Evolutionary conservation across 2,888 invertebrate species (phyloP), one percentile per base, ranked within the genome.

Genomic region (Platynereis dumerilii): DNA sequence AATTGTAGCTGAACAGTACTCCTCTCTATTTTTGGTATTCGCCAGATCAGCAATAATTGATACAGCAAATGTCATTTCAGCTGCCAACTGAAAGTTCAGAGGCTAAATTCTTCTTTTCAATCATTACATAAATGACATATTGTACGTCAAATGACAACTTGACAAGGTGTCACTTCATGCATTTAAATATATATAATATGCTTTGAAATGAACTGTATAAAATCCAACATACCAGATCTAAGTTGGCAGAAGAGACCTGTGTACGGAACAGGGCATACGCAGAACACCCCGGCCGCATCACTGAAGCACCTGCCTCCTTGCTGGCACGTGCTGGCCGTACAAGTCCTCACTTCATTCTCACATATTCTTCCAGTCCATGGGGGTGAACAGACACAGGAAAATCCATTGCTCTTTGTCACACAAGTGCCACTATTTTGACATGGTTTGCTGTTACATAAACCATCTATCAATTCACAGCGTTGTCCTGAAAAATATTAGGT

Each of bases 221-320:
- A n/a, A n/a, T n/a, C n/a, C n/a, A n/a, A 27, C 45, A 29, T 45
- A 61, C 69, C 71, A 28, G 52, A 52, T 22, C 29, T 26, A 24
- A 66, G 60, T 55, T 74, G 72, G 69, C 74, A 74, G 65, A 71
- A 72, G 15, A 73, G 66, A 10, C 75, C 75, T 28, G 67, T 65
- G 52, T 68, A 69, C 10, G 58, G 53, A 15, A 34, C 17, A 28
- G 68, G 42, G 62, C 76, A 76, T n/a, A 60, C 52, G 61, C 76
- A 76, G 66, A 71, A 75, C 12, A 75, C 69, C 7, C 75, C 75
- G 42, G 69, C 59, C n/a, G 56, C 34, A 61, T 75, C 75, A 2
- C 45, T 53, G 44, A 34, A 63, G 60, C 75, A 75, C 3, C 60
- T 60, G 5, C 74, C 74, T 17, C 70, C 69, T 3, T 67, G 59